A percentile compares a stretch with the other conserved stretches of the same genome.
Conservation (phyloP, 2,888 invertebrate genomes). For the Liopterus haemorrhoidalis region DNA sequence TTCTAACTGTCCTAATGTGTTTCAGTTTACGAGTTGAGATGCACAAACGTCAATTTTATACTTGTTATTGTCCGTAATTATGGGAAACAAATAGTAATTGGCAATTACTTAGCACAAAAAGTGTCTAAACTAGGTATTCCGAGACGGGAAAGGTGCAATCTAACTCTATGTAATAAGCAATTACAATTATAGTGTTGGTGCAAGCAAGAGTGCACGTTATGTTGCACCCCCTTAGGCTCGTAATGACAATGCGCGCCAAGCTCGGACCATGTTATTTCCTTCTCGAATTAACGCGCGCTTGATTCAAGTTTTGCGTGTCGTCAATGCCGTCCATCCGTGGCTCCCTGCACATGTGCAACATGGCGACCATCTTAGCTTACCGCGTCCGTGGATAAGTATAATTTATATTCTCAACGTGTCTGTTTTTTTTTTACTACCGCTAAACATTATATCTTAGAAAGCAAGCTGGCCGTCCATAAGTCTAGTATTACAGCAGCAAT, state of each 20-base stretch:
- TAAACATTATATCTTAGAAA: background rate
- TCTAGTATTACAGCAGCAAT: background rate
- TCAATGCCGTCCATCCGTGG: too few species aligned
- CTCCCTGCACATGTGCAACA: background rate
- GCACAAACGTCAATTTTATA: conserved; percentile 22
- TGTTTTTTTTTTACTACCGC: conserved; percentile 3
- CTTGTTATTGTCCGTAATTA: conserved; percentile 20
- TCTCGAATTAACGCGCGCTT: conserved; percentile 15
- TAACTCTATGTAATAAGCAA: conserved; percentile 22
- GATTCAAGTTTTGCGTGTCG: conserved; percentile 23
- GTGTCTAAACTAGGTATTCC: background rate
- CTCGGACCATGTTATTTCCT: conserved; percentile 17
- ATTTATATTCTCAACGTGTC: conserved; percentile 10
- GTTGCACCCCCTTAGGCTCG: too few species aligned
- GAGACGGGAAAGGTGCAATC: conserved; percentile 9
- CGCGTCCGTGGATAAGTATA: background rate
- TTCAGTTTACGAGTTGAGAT: conserved; percentile 17
- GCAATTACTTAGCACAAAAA: conserved; percentile 19
- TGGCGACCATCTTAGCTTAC: background rate
- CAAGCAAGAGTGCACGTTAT: too few species aligned
- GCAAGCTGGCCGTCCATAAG: conserved; percentile 4
- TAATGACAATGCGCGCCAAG: too few species aligned
- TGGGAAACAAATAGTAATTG: conserved; percentile 23
- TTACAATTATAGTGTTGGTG: conserved; percentile 19
- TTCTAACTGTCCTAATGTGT: conserved; percentile 22